Percentiles rank a stretch among this genome's conserved stretches.
These are phyloP conservation scores for Cynocephalus volans DNA, from an alignment of 2,113 vertebrate genomes.

Conservation along the genomic window DNA sequence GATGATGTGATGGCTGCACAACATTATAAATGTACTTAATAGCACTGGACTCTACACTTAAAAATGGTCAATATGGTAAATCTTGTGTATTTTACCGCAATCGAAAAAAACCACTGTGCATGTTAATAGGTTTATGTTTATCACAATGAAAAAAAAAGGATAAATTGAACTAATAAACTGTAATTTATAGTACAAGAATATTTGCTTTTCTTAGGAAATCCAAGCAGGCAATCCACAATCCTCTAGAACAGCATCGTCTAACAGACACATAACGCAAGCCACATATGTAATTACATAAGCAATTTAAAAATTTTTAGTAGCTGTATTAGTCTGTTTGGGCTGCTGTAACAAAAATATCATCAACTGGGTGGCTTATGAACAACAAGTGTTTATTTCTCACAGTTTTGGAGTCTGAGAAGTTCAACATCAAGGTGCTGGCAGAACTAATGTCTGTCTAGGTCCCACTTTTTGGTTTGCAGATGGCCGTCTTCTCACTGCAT, in stretches of 20 bases:
- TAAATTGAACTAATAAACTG: background rate
- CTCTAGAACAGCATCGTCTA: background rate
- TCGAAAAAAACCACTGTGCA: background rate
- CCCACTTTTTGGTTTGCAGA: background rate
- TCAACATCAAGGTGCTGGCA: background rate
- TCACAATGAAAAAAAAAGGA: background rate
- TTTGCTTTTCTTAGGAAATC: background rate
- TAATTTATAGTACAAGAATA: background rate
- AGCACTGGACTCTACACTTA: background rate
- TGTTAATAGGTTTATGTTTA: background rate
- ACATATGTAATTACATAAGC: background rate
- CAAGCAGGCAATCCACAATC: background rate
- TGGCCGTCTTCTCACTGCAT: background rate
- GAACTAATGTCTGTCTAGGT: background rate
- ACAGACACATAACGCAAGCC: background rate
- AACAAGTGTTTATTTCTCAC: background rate
- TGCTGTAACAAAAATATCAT: background rate
- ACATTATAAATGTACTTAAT: background rate
- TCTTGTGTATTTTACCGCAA: background rate
- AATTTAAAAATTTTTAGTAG: background rate
- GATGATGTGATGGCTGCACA: background rate
- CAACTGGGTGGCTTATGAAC: background rate
- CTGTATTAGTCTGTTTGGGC: background rate
- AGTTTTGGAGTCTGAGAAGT: background rate
- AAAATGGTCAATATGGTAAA: background rate